Conservation (phyloP, 2,797 vertebrate genomes). For the Toxotes lorentzi region DNA sequence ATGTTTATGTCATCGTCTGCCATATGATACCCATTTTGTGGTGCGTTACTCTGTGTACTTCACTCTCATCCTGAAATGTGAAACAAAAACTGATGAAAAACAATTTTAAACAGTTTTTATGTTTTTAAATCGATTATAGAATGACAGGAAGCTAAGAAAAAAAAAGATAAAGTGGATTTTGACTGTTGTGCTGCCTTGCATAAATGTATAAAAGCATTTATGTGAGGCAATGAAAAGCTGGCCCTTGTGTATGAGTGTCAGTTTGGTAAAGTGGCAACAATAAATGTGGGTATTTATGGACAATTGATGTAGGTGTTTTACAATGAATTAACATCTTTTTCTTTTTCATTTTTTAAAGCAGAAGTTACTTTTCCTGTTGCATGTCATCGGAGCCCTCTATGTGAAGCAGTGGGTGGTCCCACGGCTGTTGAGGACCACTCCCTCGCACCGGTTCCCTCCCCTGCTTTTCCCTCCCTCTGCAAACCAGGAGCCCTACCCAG, state of each 20-base stretch:
- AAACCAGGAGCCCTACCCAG: slow-evolving; percentile 82
- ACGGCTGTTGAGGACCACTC: slow-evolving; percentile 78
- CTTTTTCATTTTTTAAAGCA: slow-evolving; percentile 13
- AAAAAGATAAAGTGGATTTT: not conserved
- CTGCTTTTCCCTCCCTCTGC: slow-evolving; percentile 78
- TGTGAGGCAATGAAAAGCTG: not conserved
- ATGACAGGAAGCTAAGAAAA: not conserved
- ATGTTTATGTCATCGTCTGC: slow-evolving; percentile 61
- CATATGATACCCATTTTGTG: slow-evolving; percentile 43
- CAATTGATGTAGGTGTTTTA: not conserved
- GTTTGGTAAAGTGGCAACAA: not conserved
- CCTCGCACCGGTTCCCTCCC: slow-evolving; percentile 77
- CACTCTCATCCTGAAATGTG: slow-evolving; percentile 17
- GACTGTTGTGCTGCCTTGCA: not conserved
- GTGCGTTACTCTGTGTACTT: slow-evolving; percentile 24
- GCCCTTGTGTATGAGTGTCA: not conserved
- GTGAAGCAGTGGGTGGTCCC: slow-evolving; percentile 80
- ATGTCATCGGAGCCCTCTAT: slow-evolving; percentile 50
- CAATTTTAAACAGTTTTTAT: not conserved
- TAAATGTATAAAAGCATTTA: slow-evolving; percentile 3
- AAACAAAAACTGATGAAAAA: slow-evolving; percentile 17
- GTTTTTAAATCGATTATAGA: slow-evolving; percentile 5
- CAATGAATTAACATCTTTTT: not conserved
- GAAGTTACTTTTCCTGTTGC: slow-evolving; percentile 42
- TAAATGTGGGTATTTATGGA: not conserved